Conservation (phyloP, 2,113 vertebrate genomes). For the Galeopterus variegatus region DNA sequence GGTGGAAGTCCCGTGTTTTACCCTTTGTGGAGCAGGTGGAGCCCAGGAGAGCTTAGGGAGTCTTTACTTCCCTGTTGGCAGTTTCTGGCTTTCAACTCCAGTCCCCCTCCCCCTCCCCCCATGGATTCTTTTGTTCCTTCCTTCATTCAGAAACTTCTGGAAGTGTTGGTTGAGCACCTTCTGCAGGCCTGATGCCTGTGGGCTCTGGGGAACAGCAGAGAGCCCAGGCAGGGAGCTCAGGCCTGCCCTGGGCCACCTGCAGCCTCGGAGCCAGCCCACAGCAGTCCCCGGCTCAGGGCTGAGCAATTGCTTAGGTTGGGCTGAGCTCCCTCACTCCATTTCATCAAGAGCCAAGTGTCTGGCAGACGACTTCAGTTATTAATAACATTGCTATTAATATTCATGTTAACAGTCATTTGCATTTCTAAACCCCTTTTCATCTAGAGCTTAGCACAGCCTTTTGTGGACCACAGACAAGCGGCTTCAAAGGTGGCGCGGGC, state of each 20-base stretch:
- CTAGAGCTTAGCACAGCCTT: constrained; percentile 45
- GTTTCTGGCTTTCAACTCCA: background rate
- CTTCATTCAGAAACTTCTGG: background rate
- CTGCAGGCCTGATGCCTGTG: rapidly evolving
- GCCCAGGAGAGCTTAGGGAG: background rate
- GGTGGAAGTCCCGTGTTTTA: background rate
- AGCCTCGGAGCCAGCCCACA: too few species aligned
- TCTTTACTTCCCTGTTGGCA: background rate
- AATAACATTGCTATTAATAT: constrained; percentile 72
- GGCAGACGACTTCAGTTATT: constrained; percentile 68
- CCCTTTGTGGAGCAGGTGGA: background rate
- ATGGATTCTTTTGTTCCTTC: background rate
- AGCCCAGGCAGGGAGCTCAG: background rate
- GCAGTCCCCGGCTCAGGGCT: background rate
- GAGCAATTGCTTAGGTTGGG: constrained; percentile 32
- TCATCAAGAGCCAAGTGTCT: constrained; percentile 79
- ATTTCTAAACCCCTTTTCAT: constrained; percentile 71
- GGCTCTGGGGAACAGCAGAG: background rate
- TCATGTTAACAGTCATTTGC: constrained; percentile 75
- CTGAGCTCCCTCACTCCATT: constrained; percentile 10
- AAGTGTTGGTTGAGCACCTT: background rate
- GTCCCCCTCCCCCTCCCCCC: background rate
- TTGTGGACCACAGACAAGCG: constrained; percentile 9
- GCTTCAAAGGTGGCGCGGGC: background rate
- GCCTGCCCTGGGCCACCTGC: too few species aligned